Conservation (phyloP, 2,113 vertebrate genomes). For the Scopus umbretta region DNA sequence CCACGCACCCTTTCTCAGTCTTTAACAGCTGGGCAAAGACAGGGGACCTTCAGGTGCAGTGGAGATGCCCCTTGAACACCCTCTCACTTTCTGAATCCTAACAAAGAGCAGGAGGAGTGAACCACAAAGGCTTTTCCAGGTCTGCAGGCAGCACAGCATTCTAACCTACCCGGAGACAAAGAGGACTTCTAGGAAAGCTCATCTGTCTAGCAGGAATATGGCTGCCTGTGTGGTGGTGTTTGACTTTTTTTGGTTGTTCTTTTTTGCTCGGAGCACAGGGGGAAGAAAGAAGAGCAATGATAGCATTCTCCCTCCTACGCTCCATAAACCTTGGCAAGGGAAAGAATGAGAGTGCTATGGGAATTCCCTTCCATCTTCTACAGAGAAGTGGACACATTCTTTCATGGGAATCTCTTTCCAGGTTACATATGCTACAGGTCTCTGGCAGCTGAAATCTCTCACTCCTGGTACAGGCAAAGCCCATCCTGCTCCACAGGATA, state of each 20-base stretch:
- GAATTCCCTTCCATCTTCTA: not conserved
- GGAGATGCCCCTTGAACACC: not conserved
- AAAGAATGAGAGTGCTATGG: not conserved
- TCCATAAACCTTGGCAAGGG: not conserved
- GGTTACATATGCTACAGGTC: not conserved
- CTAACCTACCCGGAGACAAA: not conserved
- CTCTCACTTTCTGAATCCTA: not conserved
- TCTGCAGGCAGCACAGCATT: not conserved
- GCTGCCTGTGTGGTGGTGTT: too few species aligned
- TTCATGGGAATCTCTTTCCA: not conserved
- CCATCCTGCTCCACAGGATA: not conserved
- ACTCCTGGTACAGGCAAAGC: not conserved
- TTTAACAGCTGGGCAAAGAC: not conserved
- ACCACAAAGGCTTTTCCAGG: not conserved
- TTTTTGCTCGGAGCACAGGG: too few species aligned
- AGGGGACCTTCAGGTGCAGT: not conserved
- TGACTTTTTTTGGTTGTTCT: not conserved
- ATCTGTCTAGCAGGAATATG: not conserved
- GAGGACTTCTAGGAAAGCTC: not conserved
- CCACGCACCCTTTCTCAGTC: rapidly evolving
- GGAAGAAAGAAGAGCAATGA: not conserved
- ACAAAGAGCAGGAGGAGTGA: not conserved
- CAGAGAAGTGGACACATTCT: not conserved
- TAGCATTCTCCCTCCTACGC: not conserved
- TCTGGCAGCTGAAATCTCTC: not conserved